Conservation (phyloP, 2,888 invertebrate species). For the Sesamia inferens region DNA sequence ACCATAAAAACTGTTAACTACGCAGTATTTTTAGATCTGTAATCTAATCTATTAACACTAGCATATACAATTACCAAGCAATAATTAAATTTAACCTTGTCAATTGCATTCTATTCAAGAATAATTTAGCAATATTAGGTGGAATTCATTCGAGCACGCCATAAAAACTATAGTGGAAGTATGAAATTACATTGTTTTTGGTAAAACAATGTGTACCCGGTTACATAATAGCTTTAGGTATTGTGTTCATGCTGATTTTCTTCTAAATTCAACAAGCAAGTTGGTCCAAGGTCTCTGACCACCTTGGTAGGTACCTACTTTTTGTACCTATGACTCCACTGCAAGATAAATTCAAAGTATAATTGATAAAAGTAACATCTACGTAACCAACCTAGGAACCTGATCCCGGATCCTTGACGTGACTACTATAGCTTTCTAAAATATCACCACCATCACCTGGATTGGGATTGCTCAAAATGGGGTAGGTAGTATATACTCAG, state of each 20-base stretch:
- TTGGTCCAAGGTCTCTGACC: background rate
- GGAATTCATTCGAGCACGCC: constrained; percentile 28
- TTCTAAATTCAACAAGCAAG: background rate
- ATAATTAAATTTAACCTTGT: constrained; percentile 52
- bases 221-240: constrained; percentile 22
- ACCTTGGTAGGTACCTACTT: background rate
- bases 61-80: constrained; percentile 32
- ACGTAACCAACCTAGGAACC: background rate
- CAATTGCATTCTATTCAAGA: constrained; percentile 42
- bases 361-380: background rate
- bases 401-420: background rate
- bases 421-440: background rate
- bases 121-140: constrained; percentile 29
- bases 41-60: constrained; percentile 40
- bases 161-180: constrained; percentile 32
- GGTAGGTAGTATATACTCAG: background rate
- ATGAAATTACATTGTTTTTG: constrained; percentile 48
- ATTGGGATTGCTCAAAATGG: background rate
- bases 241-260: constrained; percentile 24
- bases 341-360: background rate
- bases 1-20: constrained; percentile 19
- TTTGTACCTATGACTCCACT: background rate
- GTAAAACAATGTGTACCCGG: constrained; percentile 25
- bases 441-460: background rate
- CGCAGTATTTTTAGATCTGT: constrained; percentile 37